A percentile compares a stretch with the other conserved stretches of the same genome.
Conservation (phyloP, 2,888 invertebrate species). For the Thymelicus acteon region DNA sequence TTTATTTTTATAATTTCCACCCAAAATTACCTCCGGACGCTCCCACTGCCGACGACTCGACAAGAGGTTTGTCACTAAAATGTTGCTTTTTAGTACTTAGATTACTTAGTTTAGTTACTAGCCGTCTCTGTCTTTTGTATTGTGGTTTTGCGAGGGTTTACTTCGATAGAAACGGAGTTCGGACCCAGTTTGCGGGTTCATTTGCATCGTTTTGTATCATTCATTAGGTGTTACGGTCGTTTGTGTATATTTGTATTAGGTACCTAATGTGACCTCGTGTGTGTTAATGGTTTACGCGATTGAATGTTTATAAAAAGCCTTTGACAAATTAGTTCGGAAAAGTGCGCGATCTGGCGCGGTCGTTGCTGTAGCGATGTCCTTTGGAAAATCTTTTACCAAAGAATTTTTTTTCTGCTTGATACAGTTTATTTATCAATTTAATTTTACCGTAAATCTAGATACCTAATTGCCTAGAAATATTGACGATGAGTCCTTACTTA, state of each 20-base stretch:
- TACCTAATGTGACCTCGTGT: slow-evolving; percentile 69
- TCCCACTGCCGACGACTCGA: slow-evolving; percentile 60
- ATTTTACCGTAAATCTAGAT: no score
- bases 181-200: slow-evolving; percentile 59
- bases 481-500: neutral
- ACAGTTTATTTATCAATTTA: no score
- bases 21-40: slow-evolving; percentile 53
- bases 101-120: slow-evolving; percentile 12
- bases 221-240: slow-evolving; percentile 71
- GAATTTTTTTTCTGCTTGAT: slow-evolving; percentile 11
- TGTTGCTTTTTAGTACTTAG: slow-evolving; percentile 41
- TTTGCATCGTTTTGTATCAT: slow-evolving; percentile 75
- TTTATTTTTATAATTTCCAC: slow-evolving; percentile 64
- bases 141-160: slow-evolving; percentile 61
- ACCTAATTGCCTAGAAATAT: no score
- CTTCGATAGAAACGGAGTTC: slow-evolving; percentile 51
- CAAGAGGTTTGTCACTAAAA: slow-evolving; percentile 68
- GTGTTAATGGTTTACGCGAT: slow-evolving; percentile 32
- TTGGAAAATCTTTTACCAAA: slow-evolving; percentile 2
- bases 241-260: slow-evolving; percentile 62
- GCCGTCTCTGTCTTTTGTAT: slow-evolving; percentile 50
- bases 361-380: neutral
- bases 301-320: slow-evolving; percentile 19
- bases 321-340: slow-evolving; percentile 1
- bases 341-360: neutral